phyloP scores from a whole-genome alignment of 2,113 vertebrate genomes.

The Anolis carolinensis region DNA sequence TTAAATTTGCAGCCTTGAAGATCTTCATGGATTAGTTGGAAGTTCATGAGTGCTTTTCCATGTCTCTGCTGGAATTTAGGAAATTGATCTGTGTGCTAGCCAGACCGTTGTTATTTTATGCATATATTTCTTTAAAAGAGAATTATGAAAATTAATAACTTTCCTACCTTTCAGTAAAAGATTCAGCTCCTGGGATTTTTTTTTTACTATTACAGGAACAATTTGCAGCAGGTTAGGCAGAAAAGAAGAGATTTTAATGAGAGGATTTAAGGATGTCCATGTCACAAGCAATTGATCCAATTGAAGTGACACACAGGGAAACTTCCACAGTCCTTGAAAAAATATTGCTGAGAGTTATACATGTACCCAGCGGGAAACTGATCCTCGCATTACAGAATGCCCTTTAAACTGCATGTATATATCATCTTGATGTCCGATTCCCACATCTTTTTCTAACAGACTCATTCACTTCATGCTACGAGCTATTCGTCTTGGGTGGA shows the following conservation, averaged over 20 bases:
- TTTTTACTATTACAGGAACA: background rate
- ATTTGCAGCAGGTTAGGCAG: background rate
- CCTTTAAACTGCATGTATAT: background rate
- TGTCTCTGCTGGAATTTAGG: background rate
- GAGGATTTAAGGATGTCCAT: background rate
- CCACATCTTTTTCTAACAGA: too few species aligned
- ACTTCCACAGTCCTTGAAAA: background rate
- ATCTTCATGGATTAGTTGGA: background rate
- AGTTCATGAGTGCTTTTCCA: background rate
- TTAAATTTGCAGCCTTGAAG: background rate
- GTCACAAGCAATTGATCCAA: background rate
- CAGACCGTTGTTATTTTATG: background rate
- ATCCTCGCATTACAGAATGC: background rate
- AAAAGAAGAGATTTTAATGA: background rate
- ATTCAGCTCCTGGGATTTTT: background rate
- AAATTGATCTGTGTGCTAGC: background rate
- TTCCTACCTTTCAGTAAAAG: background rate
- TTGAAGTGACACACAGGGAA: accelerated
- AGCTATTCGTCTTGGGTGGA: too few species aligned
- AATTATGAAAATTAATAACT: background rate
- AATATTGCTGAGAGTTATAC: slow-evolving; percentile 6
- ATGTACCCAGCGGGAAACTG: background rate
- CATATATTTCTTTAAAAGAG: background rate
- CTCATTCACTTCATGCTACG: too few species aligned
- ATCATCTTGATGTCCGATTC: too few species aligned